Conservation (phyloP, 2,113 vertebrate genomes). For the Rhabdornis inornatus region DNA sequence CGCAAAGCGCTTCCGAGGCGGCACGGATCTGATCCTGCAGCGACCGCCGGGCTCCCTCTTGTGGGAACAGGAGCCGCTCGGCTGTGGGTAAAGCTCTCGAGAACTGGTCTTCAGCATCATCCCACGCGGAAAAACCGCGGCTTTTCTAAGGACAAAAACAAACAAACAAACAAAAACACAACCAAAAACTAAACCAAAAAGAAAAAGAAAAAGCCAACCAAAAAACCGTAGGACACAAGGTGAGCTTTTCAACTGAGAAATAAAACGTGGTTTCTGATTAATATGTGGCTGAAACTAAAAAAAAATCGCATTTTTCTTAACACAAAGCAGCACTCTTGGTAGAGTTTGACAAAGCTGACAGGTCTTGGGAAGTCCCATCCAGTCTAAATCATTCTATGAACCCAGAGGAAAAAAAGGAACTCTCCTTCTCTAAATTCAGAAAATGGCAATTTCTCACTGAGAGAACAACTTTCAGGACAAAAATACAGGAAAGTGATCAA, state of each 20-base stretch:
- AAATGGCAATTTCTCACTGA: accelerated
- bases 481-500: background rate
- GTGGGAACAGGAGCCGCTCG: background rate
- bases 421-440: background rate
- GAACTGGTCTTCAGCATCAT: background rate
- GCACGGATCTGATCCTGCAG: accelerated
- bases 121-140: background rate
- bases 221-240: background rate
- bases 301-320: background rate
- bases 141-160: background rate
- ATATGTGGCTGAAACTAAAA: background rate
- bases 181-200: too few relatives aligned
- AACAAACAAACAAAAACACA: background rate
- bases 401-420: background rate
- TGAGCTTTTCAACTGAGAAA: background rate
- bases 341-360: background rate
- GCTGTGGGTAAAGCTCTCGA: accelerated
- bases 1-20: background rate
- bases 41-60: slow-evolving; percentile 15
- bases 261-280: background rate
- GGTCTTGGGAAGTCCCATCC: background rate
- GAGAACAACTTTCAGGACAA: background rate
- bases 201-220: too few relatives aligned
- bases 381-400: background rate
- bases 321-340: background rate